phyloP scores from a whole-genome alignment of 2,888 invertebrate genomes.

The Tachina fera region DNA sequence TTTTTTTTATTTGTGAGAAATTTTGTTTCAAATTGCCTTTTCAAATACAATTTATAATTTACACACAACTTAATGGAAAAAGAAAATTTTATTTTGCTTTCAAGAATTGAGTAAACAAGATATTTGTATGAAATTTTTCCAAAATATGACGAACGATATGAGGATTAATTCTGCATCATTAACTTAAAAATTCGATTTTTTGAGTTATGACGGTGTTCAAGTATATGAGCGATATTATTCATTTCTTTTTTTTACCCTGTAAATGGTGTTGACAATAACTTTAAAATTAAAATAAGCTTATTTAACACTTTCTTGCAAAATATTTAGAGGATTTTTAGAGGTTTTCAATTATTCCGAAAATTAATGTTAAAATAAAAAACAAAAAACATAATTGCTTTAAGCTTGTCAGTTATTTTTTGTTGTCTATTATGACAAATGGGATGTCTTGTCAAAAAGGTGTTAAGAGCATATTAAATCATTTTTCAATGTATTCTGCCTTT shows the following conservation, averaged over 20 bases:
- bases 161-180: too few relatives aligned
- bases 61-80: too few relatives aligned
- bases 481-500: constrained; percentile 38
- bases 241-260: neutral
- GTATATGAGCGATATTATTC: too few relatives aligned
- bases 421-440: constrained; percentile 73
- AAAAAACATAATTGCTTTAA: constrained; percentile 26
- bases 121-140: too few relatives aligned
- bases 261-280: constrained; percentile 28
- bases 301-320: constrained; percentile 3
- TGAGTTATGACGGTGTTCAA: too few relatives aligned
- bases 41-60: too few relatives aligned
- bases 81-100: too few relatives aligned
- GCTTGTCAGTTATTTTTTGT: constrained; percentile 48
- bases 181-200: too few relatives aligned
- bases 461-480: constrained; percentile 73
- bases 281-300: neutral
- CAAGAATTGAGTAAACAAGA: too few relatives aligned
- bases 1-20: too few relatives aligned
- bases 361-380: constrained; percentile 15
- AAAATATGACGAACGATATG: too few relatives aligned
- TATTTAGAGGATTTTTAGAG: constrained; percentile 17
- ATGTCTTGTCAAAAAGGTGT: constrained; percentile 74
- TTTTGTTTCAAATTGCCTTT: too few relatives aligned
- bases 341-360: constrained; percentile 40